Percentiles rank a stretch among this genome's conserved stretches.
Evolutionary conservation across 2,797 vertebrate genomes (phyloP).

Genomic region (Sebastes hubbsi): DNA sequence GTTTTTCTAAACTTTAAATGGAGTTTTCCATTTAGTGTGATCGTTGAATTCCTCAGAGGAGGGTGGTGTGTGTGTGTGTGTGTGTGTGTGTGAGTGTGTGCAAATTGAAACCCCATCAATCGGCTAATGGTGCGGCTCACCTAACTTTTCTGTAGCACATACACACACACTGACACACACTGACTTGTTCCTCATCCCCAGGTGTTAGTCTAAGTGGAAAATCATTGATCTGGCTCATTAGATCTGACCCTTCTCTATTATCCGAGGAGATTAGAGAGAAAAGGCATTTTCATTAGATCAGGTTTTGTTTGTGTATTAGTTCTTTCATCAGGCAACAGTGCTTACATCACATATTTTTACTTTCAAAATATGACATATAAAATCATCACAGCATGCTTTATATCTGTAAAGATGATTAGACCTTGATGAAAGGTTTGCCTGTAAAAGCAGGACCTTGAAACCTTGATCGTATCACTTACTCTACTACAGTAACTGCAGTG

Average conservation of each 20-base stretch:
- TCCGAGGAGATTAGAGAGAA: constrained; percentile 29
- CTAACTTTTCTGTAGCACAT: constrained; percentile 31
- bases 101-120: constrained; percentile 61
- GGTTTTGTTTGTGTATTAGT: background rate
- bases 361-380: background rate
- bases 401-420: background rate
- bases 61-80: background rate
- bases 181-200: constrained; percentile 30
- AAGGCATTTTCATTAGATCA: constrained; percentile 4
- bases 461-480: background rate
- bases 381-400: background rate
- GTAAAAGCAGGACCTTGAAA: background rate
- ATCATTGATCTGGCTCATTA: constrained; percentile 68
- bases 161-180: constrained; percentile 13
- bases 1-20: constrained; percentile 36
- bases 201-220: constrained; percentile 61
- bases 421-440: background rate
- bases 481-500: constrained; percentile 4
- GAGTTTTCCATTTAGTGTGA: constrained; percentile 34
- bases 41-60: constrained; percentile 9
- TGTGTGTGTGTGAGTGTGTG: background rate
- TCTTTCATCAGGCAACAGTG: background rate
- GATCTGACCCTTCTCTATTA: constrained; percentile 52
- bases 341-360: background rate
- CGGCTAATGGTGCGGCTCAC: constrained; percentile 42